phyloP scores from a whole-genome alignment of 2,888 invertebrate genomes.

The Leptinotarsa haldemani region DNA sequence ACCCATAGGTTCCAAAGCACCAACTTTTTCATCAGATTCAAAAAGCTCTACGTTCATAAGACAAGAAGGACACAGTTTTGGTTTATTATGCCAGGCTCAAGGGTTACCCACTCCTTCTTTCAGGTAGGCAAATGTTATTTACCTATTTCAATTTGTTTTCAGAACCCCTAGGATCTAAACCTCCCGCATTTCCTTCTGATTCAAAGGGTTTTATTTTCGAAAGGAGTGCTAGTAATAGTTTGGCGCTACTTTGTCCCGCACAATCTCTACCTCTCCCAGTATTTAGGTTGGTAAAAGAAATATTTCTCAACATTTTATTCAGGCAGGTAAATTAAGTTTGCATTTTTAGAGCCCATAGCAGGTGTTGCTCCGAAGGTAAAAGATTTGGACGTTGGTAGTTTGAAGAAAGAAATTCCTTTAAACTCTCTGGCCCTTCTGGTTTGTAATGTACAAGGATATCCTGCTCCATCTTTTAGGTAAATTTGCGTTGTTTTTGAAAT shows the following conservation, averaged over 20 bases:
- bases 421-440: slow-evolving; percentile 62
- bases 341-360: slow-evolving; percentile 66
- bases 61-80: slow-evolving; percentile 65
- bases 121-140: slow-evolving; percentile 69
- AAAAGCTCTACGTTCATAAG: slow-evolving; percentile 67
- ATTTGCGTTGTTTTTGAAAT: slow-evolving; percentile 7
- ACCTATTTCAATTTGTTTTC: slow-evolving; percentile 37
- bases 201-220: slow-evolving; percentile 67
- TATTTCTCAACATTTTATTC: not conserved
- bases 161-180: slow-evolving; percentile 71
- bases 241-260: slow-evolving; percentile 68
- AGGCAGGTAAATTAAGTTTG: slow-evolving; percentile 1
- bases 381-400: slow-evolving; percentile 66
- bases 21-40: slow-evolving; percentile 64
- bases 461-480: slow-evolving; percentile 76
- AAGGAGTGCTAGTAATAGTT: slow-evolving; percentile 61
- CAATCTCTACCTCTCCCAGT: slow-evolving; percentile 74
- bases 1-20: slow-evolving; percentile 69
- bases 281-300: slow-evolving; percentile 69
- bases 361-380: slow-evolving; percentile 66
- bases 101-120: slow-evolving; percentile 77
- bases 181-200: slow-evolving; percentile 66
- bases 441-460: slow-evolving; percentile 69
- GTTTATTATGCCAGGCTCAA: slow-evolving; percentile 73
- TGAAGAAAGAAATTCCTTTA: slow-evolving; percentile 61